Evolutionary conservation across 2,797 vertebrate species (phyloP).

Genomic region (Pipistrellus pipistrellus): DNA sequence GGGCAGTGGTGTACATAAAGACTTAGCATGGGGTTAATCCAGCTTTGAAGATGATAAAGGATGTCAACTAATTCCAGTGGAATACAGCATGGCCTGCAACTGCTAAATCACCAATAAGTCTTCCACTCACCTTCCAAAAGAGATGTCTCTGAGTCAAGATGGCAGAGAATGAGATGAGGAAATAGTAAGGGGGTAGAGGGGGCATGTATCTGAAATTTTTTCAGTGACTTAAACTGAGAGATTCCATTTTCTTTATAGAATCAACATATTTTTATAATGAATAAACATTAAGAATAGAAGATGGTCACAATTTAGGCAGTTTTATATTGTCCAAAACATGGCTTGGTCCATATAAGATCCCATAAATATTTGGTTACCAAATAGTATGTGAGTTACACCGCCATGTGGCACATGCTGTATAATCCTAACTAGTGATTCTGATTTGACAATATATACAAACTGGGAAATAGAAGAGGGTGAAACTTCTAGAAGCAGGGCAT

Average conservation of each 20-base stretch:
- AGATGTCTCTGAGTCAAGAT: background rate
- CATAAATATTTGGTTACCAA: constrained; percentile 12
- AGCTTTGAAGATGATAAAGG: constrained; percentile 3
- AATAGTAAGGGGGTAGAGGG: background rate
- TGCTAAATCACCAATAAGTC: background rate
- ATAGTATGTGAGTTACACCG: background rate
- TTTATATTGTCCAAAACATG: background rate
- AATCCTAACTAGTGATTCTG: background rate
- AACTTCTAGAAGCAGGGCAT: background rate
- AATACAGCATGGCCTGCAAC: background rate
- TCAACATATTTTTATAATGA: background rate
- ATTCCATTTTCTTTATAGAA: background rate
- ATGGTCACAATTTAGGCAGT: background rate
- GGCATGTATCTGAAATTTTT: background rate
- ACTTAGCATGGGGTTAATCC: background rate
- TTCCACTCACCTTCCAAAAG: background rate
- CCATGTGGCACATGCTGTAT: background rate
- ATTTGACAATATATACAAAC: background rate
- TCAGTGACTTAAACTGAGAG: background rate
- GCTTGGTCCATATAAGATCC: background rate
- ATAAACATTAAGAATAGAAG: background rate
- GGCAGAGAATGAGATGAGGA: background rate
- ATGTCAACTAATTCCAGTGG: background rate
- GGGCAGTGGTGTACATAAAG: background rate
- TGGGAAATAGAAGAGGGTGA: background rate